phyloP scores from a whole-genome alignment of 2,797 vertebrate genomes.

The Microcaecilia unicolor region DNA sequence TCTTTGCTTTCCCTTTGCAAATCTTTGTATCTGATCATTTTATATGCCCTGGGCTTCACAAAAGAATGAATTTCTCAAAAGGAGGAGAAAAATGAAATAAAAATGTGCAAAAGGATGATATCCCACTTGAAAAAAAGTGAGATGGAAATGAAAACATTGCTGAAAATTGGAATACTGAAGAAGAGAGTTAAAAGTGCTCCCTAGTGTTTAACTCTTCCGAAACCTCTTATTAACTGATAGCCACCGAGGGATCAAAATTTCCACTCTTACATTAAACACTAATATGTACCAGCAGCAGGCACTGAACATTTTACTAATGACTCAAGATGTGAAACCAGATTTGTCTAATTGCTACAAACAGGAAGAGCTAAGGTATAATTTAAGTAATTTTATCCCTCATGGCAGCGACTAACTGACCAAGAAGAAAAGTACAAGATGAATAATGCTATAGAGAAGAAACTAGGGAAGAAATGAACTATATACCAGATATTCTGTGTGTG shows the following conservation, averaged over 20 bases:
- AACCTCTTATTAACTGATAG: conserved; percentile 28
- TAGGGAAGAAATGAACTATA: too few species aligned
- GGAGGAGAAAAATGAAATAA: not conserved
- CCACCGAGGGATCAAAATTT: conserved; percentile 28
- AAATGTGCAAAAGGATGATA: conserved; percentile 10
- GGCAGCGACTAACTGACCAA: conserved; percentile 13
- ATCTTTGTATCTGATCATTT: not conserved
- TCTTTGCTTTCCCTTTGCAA: too few species aligned
- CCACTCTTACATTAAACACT: conserved; percentile 31
- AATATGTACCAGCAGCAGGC: conserved; percentile 37
- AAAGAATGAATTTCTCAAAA: not conserved
- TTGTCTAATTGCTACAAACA: conserved; percentile 27
- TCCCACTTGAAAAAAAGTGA: conserved; percentile 35
- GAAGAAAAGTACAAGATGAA: conserved; percentile 15
- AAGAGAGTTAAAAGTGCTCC: conserved; percentile 32
- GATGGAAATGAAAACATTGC: too few species aligned
- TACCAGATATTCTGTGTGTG: too few species aligned
- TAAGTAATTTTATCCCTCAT: conserved; percentile 28
- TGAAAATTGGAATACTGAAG: conserved; percentile 25
- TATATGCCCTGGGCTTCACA: not conserved
- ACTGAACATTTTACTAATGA: conserved; percentile 21
- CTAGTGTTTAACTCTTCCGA: conserved; percentile 35
- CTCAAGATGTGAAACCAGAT: conserved; percentile 25
- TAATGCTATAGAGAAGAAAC: too few species aligned
- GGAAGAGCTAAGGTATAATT: conserved; percentile 31